Percentiles rank a stretch among this genome's conserved stretches.
Conservation (phyloP, 2,888 invertebrate genomes). For the Nomada flava region DNA sequence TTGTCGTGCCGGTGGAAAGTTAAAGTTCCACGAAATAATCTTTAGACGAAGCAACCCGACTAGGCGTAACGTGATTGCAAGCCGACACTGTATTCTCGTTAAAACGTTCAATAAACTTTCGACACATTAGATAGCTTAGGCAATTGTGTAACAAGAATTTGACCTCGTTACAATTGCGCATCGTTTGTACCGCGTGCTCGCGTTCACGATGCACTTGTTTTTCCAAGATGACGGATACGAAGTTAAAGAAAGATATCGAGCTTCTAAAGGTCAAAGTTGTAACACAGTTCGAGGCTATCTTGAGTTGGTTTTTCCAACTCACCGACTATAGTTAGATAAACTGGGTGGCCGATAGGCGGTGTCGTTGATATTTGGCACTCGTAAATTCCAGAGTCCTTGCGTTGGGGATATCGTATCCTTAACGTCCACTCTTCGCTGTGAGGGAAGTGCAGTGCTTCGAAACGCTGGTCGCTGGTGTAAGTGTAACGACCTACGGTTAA, state of each 20-base stretch:
- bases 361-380: constrained; percentile 97
- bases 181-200: constrained; percentile 1
- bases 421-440: constrained; percentile 95
- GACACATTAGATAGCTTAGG: not conserved
- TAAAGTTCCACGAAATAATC: not conserved
- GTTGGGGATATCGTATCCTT: constrained; percentile 90
- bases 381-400: constrained; percentile 91
- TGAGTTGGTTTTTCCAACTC: constrained; percentile 81
- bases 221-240: too few relatives aligned
- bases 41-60: not conserved
- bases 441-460: constrained; percentile 94
- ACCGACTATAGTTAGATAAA: constrained; percentile 94
- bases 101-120: not conserved
- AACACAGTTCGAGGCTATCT: not conserved
- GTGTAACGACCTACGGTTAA: constrained; percentile 91
- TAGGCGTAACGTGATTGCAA: constrained; percentile 1
- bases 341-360: constrained; percentile 93
- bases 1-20: not conserved
- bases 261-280: not conserved
- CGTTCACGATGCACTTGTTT: not conserved
- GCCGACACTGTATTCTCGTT: not conserved
- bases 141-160: not conserved
- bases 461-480: constrained; percentile 93
- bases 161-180: not conserved
- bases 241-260: too few relatives aligned